These are phyloP conservation scores for Protomyctophum bolini DNA, from an alignment of 2,113 vertebrate species.

Conservation along the genomic window DNA sequence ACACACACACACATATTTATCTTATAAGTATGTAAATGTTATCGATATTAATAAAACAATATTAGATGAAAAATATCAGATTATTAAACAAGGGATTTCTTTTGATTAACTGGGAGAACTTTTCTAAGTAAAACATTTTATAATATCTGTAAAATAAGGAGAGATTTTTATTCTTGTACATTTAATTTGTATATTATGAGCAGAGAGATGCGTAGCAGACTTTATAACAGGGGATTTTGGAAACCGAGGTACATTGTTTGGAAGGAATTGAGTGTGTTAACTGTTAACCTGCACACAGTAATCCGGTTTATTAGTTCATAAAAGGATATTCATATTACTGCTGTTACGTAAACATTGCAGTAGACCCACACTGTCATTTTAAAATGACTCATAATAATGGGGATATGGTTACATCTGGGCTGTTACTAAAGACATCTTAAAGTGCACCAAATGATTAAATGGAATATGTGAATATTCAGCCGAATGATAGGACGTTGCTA, in stretches of 20 bases:
- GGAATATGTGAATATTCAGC: too few species aligned
- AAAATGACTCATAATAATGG: too few species aligned
- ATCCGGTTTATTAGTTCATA: neutral
- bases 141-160: constrained; percentile 40
- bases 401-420: too few species aligned
- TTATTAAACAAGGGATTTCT: neutral
- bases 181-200: constrained; percentile 12
- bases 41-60: neutral
- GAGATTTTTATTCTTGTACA: constrained; percentile 46
- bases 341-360: too few species aligned
- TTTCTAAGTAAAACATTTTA: constrained; percentile 42
- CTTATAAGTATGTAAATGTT: constrained; percentile 15
- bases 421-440: too few species aligned
- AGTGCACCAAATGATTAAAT: too few species aligned
- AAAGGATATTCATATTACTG: too few species aligned
- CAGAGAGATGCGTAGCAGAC: neutral
- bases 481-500: neutral
- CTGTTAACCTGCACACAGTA: constrained; percentile 1
- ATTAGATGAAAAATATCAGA: constrained; percentile 15
- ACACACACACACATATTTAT: neutral
- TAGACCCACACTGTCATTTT: too few species aligned
- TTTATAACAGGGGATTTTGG: neutral
- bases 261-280: neutral
- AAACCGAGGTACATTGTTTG: neutral
- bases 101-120: constrained; percentile 16